Evolutionary conservation across 2,113 vertebrate genomes (phyloP).

Genomic region (Percopsis transmontana): DNA sequence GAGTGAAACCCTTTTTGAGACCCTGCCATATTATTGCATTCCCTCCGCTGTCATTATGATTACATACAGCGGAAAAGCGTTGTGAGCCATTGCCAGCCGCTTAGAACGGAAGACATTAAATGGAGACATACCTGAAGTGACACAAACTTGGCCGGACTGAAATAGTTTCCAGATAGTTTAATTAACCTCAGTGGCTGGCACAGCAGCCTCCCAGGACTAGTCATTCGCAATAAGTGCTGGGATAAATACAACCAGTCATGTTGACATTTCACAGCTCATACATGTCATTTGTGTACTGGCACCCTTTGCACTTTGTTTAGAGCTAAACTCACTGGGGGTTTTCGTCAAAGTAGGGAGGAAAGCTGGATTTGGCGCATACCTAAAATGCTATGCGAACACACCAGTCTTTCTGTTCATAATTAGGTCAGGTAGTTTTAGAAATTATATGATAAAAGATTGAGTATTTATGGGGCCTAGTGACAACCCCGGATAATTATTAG

Average conservation of each 20-base stretch:
- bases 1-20: slow-evolving; percentile 45
- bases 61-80: slow-evolving; percentile 52
- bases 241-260: slow-evolving; percentile 73
- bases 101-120: slow-evolving; percentile 68
- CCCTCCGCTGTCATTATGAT: slow-evolving; percentile 55
- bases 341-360: slow-evolving; percentile 41
- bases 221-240: slow-evolving; percentile 49
- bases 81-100: slow-evolving; percentile 58
- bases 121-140: slow-evolving; percentile 76
- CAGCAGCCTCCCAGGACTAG: slow-evolving; percentile 43
- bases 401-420: slow-evolving; percentile 36
- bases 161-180: slow-evolving; percentile 77
- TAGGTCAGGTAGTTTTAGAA: slow-evolving; percentile 39
- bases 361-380: slow-evolving; percentile 9
- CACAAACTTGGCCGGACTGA: slow-evolving; percentile 70
- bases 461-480: slow-evolving; percentile 23
- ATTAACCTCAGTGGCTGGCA: slow-evolving; percentile 67
- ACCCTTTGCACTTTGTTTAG: slow-evolving; percentile 65
- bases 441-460: slow-evolving; percentile 3
- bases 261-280: slow-evolving; percentile 71
- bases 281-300: slow-evolving; percentile 57
- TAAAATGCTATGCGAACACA: slow-evolving; percentile 54
- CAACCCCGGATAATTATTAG: background rate
- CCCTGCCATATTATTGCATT: slow-evolving; percentile 44
- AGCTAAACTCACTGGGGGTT: slow-evolving; percentile 56